These are phyloP conservation scores for Diplogasteroides magnus DNA, from an alignment of 1,140 invertebrate species.

Conservation along the genomic window DNA sequence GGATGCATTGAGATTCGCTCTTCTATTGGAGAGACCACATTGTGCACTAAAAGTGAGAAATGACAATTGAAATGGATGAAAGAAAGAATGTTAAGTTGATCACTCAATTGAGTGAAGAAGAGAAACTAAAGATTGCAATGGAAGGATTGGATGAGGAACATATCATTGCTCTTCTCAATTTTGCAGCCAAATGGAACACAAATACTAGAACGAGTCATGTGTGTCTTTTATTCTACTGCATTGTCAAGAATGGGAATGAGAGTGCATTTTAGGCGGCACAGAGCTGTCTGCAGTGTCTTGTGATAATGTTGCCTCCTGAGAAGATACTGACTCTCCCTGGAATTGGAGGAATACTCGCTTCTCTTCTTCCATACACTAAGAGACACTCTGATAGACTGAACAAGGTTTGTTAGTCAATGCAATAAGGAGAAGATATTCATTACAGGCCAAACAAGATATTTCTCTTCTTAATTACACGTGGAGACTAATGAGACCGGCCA, in stretches of 20 bases:
- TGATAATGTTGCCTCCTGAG: constrained; percentile 35
- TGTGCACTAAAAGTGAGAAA: constrained; percentile 21
- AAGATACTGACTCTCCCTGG: constrained; percentile 42
- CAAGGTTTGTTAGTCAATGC: constrained; percentile 3
- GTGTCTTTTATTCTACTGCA: neutral
- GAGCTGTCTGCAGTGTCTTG: constrained; percentile 36
- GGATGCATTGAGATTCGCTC: constrained; percentile 47
- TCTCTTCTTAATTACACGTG: constrained; percentile 35
- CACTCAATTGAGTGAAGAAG: neutral
- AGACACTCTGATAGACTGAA: constrained; percentile 48
- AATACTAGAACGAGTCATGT: constrained; percentile 42
- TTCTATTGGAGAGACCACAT: constrained; percentile 40
- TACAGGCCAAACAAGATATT: constrained; percentile 29
- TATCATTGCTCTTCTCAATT: constrained; percentile 24
- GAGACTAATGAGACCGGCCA: constrained; percentile 20
- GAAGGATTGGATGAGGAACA: neutral
- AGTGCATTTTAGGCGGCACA: constrained; percentile 41
- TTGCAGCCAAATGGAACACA: constrained; percentile 51
- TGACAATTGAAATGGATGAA: neutral
- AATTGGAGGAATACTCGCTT: constrained; percentile 35
- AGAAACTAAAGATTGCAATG: too few species aligned
- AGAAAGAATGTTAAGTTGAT: neutral
- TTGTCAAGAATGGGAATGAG: constrained; percentile 9
- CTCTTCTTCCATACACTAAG: constrained; percentile 46
- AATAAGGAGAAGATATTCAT: too few species aligned